Percentiles rank a stretch among this genome's conserved stretches.
phyloP scores from a whole-genome alignment of 1,140 invertebrate genomes.

The Acromyrmex heyeri region DNA sequence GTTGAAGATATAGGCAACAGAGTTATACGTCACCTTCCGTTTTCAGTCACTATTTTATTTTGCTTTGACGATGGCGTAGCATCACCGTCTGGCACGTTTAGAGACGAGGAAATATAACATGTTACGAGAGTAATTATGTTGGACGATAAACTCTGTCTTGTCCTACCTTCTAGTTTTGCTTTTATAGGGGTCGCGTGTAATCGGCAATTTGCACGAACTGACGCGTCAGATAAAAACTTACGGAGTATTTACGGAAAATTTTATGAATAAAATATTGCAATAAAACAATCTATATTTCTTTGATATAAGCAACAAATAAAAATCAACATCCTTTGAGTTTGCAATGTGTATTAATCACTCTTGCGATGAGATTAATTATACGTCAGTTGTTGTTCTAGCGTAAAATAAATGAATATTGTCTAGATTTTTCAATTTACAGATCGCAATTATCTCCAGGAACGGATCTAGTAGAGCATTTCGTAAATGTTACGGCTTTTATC shows the following conservation, averaged over 20 bases:
- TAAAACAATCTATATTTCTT: not conserved
- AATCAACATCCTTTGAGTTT: not conserved
- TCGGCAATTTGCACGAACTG: slow-evolving; percentile 27
- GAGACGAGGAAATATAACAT: slow-evolving; percentile 33
- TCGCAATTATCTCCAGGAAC: slow-evolving; percentile 1
- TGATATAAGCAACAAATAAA: not conserved
- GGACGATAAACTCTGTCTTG: slow-evolving; percentile 12
- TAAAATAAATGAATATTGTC: slow-evolving; percentile 29
- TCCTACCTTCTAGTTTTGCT: not conserved
- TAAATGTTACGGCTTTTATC: slow-evolving; percentile 42
- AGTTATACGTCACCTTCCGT: not conserved
- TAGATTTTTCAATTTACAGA: slow-evolving; percentile 45
- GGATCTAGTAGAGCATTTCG: not conserved
- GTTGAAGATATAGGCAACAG: slow-evolving; percentile 20
- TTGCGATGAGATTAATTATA: not conserved
- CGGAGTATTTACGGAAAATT: not conserved
- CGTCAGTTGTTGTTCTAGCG: slow-evolving; percentile 3
- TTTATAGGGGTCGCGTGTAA: slow-evolving; percentile 30
- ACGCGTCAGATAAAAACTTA: not conserved
- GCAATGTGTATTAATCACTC: not conserved
- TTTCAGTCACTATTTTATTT: slow-evolving; percentile 34
- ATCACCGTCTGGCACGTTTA: not conserved
- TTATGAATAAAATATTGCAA: not conserved
- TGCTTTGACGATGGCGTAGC: not conserved
- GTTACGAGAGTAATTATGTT: slow-evolving; percentile 67